Evolutionary conservation across 1,140 invertebrate species (phyloP).

Genomic region (Calephelis virginiensis): DNA sequence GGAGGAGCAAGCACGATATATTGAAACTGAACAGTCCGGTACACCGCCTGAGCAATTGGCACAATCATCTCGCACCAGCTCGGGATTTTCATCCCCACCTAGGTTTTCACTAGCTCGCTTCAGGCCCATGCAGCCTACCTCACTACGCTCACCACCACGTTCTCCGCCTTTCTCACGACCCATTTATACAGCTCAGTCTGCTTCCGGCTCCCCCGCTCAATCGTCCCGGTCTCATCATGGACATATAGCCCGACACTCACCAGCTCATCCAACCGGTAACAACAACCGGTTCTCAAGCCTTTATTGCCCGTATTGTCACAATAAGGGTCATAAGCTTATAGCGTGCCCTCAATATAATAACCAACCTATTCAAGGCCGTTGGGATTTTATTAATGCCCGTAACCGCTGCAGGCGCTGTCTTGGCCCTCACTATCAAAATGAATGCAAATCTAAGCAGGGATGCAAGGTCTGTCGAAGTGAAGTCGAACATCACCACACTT

Average conservation of each 20-base stretch:
- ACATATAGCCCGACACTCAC: no score
- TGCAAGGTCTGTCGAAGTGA: slow-evolving; percentile 7
- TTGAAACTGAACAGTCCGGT: slow-evolving; percentile 18
- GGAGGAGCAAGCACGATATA: slow-evolving; percentile 19
- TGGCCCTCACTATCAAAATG: background rate
- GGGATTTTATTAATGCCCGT: slow-evolving; percentile 19
- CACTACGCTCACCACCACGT: background rate
- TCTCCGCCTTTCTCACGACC: background rate
- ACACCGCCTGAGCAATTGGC: background rate
- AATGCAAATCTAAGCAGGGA: background rate
- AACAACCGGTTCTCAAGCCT: no score
- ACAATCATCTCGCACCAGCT: background rate
- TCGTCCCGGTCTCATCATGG: no score
- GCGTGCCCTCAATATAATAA: slow-evolving; percentile 13
- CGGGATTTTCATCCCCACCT: background rate
- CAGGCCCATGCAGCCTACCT: background rate
- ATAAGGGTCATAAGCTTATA: slow-evolving; percentile 21
- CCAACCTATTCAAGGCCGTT: slow-evolving; percentile 20
- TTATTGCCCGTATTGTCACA: slow-evolving; percentile 15
- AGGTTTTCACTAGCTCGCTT: background rate
- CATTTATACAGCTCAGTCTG: background rate
- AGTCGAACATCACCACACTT: background rate
- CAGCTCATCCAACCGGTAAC: no score
- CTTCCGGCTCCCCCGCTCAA: no score
- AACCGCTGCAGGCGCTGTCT: background rate